A percentile compares a stretch with the other conserved stretches of the same genome.
Evolutionary conservation across 2,113 vertebrate species (phyloP).

Genomic region (Rhea pennata): DNA sequence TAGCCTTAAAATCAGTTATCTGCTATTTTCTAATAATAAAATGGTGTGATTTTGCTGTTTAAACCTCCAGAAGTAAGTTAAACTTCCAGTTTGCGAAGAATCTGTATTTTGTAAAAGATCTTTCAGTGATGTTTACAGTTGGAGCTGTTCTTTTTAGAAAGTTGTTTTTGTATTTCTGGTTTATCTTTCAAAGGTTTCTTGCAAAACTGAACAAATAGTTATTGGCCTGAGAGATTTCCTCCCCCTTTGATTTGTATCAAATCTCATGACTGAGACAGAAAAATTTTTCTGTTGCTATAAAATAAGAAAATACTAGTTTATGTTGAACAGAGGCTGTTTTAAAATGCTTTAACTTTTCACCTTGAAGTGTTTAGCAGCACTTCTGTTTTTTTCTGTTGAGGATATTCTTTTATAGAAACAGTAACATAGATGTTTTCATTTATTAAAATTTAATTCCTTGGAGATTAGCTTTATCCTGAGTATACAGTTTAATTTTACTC

Average conservation of each 20-base stretch:
- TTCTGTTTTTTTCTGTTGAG: not conserved
- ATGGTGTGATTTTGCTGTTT: not conserved
- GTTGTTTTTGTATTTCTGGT: not conserved
- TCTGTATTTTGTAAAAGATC: not conserved
- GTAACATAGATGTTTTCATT: not conserved
- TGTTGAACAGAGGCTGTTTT: not conserved
- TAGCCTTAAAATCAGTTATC: not conserved
- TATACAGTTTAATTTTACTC: not conserved
- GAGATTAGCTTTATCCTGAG: not conserved
- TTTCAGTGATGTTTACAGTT: not conserved
- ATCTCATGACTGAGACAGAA: not conserved
- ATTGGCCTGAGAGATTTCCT: not conserved
- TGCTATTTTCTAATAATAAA: rapidly evolving
- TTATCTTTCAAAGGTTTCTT: not conserved
- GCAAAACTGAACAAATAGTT: not conserved
- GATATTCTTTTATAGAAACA: not conserved
- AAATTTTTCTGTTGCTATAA: not conserved
- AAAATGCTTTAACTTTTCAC: no score
- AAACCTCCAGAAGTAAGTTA: rapidly evolving
- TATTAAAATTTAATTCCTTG: not conserved
- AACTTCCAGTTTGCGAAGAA: not conserved
- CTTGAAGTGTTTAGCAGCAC: not conserved
- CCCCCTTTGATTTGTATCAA: not conserved
- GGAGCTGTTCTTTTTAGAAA: not conserved
- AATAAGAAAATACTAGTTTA: not conserved